Evolutionary conservation across 2,113 vertebrate species (phyloP).

Genomic region (Canis aureus): DNA sequence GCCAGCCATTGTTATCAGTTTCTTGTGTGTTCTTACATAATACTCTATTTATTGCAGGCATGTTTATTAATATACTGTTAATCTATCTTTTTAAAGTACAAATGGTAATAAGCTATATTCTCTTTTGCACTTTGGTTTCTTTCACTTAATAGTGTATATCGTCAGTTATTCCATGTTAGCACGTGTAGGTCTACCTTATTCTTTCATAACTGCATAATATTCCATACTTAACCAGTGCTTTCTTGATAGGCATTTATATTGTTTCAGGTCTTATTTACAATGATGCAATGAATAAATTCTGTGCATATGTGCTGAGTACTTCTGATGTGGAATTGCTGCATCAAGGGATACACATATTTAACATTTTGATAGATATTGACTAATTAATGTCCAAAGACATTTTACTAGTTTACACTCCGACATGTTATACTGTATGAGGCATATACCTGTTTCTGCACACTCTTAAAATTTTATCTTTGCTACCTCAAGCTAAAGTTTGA

Average conservation of each 20-base stretch:
- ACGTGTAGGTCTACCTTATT: background rate
- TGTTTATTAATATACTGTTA: background rate
- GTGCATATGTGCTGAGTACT: background rate
- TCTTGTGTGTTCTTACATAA: conserved; percentile 29
- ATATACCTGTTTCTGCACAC: background rate
- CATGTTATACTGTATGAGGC: background rate
- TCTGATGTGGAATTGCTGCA: conserved; percentile 1
- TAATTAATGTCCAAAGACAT: background rate
- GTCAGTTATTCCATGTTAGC: background rate
- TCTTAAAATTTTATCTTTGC: conserved; percentile 41
- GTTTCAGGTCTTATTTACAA: conserved; percentile 5
- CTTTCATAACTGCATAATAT: conserved; percentile 9
- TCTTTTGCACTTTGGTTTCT: background rate
- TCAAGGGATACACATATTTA: background rate
- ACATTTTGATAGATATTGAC: conserved; percentile 25
- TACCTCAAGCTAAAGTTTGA: conserved; percentile 31
- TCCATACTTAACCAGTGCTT: conserved; percentile 47
- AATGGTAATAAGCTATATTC: background rate
- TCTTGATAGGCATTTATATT: conserved; percentile 21
- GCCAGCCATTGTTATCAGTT: background rate
- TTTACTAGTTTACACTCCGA: background rate
- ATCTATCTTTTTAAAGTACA: background rate
- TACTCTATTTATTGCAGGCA: background rate
- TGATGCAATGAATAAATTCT: conserved; percentile 6
- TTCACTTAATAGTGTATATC: background rate